phyloP scores from a whole-genome alignment of 2,797 vertebrate species.

The Lagocephalus sceleratus region DNA sequence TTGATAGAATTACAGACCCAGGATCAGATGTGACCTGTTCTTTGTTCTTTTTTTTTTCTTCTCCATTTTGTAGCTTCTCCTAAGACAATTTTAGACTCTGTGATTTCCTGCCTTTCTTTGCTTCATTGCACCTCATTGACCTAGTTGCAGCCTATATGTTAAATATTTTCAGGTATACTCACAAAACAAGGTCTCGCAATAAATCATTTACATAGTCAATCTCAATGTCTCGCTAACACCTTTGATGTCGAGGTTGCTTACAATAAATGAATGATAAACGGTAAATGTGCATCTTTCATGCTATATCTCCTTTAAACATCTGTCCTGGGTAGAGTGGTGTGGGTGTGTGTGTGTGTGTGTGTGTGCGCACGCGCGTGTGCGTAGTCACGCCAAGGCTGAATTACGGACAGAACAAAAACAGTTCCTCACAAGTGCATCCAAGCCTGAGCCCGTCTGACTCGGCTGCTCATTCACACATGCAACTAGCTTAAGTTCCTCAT shows the following conservation, averaged over 20 bases:
- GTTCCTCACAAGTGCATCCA: slow-evolving; percentile 25
- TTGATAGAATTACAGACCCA: too few species aligned
- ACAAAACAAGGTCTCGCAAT: slow-evolving; percentile 27
- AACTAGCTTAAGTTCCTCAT: slow-evolving; percentile 42
- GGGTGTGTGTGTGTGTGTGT: slow-evolving; percentile 24
- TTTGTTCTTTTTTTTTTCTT: background rate
- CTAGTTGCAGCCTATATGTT: slow-evolving; percentile 31
- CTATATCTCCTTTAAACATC: slow-evolving; percentile 11
- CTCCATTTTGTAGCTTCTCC: background rate
- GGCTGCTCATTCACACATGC: slow-evolving; percentile 50
- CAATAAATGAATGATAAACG: slow-evolving; percentile 37
- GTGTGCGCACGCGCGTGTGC: background rate
- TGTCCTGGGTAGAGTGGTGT: slow-evolving; percentile 13
- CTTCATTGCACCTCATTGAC: slow-evolving; percentile 14
- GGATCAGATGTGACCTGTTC: too few species aligned
- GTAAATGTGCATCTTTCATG: background rate
- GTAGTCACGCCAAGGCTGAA: background rate
- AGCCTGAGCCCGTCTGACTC: slow-evolving; percentile 31
- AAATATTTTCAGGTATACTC: background rate
- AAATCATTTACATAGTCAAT: slow-evolving; percentile 35
- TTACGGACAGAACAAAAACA: slow-evolving; percentile 32
- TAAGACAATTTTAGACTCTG: background rate
- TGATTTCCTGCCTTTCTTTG: slow-evolving; percentile 8
- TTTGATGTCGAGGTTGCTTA: slow-evolving; percentile 36
- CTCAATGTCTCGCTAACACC: background rate